Percentiles rank a stretch among this genome's conserved stretches.
Evolutionary conservation across 2,797 vertebrate genomes (phyloP).

Genomic region (Sebastes aleutianus): DNA sequence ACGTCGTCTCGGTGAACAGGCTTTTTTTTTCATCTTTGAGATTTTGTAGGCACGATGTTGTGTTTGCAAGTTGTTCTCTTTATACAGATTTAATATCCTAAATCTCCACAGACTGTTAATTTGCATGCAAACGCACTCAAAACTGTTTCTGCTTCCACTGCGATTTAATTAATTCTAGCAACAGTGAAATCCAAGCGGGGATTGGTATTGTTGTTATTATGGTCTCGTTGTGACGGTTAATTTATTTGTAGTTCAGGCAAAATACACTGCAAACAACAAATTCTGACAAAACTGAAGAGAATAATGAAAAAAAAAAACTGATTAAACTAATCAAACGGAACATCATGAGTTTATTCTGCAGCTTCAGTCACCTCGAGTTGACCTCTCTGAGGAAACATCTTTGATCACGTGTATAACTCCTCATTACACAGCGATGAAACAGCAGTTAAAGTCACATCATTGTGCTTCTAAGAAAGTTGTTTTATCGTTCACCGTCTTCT

Average conservation of each 20-base stretch:
- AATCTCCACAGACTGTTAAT: conserved; percentile 18
- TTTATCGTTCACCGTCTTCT: not conserved
- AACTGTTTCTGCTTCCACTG: not conserved
- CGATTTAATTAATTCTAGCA: conserved; percentile 7
- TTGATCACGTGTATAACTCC: not conserved
- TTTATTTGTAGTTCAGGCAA: not conserved
- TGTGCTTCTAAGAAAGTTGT: not conserved
- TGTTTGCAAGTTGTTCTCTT: not conserved
- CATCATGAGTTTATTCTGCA: not conserved
- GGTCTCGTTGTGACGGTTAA: not conserved
- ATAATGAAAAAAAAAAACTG: not conserved
- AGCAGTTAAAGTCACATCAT: not conserved
- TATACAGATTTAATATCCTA: not conserved
- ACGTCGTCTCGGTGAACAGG: not conserved
- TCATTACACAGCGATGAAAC: not conserved
- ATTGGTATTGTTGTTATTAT: not conserved
- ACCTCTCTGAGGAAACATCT: not conserved
- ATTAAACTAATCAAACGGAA: not conserved
- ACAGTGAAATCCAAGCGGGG: conserved; percentile 6
- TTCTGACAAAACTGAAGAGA: not conserved
- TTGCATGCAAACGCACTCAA: not conserved
- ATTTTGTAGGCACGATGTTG: not conserved
- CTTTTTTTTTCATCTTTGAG: not conserved
- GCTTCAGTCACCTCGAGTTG: not conserved
- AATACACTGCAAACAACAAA: not conserved